These are phyloP conservation scores for Hermaeophaga mercurialis DNA, from an alignment of 2,888 invertebrate genomes.

Conservation along the genomic window DNA sequence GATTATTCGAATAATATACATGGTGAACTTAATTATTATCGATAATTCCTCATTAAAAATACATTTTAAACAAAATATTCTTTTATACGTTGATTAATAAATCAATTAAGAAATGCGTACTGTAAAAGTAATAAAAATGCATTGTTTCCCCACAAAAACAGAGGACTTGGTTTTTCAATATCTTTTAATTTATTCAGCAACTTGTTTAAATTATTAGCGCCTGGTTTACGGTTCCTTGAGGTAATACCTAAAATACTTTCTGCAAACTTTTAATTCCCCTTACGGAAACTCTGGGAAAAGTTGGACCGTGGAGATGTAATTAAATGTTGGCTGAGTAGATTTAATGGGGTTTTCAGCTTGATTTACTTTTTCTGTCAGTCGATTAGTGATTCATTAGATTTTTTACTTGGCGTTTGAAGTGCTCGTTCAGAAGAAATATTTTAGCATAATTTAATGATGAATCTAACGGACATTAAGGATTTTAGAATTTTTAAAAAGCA, in stretches of 20 bases:
- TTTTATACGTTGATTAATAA: too few relatives aligned
- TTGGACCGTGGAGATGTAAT: slow-evolving; percentile 47
- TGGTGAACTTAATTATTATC: too few relatives aligned
- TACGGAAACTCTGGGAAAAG: slow-evolving; percentile 43
- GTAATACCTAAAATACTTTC: slow-evolving; percentile 32
- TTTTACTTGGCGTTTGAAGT: slow-evolving; percentile 37
- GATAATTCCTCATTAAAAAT: too few relatives aligned
- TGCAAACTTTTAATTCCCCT: slow-evolving; percentile 49
- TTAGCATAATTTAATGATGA: not conserved
- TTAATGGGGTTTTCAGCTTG: slow-evolving; percentile 49
- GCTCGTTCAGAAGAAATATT: slow-evolving; percentile 1
- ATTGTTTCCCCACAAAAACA: too few relatives aligned
- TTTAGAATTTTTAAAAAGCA: too few relatives aligned
- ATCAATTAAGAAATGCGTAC: too few relatives aligned
- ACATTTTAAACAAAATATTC: too few relatives aligned
- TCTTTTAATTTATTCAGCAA: slow-evolving; percentile 22
- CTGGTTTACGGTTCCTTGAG: slow-evolving; percentile 24
- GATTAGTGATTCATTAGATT: slow-evolving; percentile 46
- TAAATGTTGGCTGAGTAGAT: slow-evolving; percentile 52
- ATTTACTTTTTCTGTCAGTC: slow-evolving; percentile 48
- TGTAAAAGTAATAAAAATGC: too few relatives aligned
- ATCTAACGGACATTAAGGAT: too few relatives aligned
- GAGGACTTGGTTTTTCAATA: not conserved
- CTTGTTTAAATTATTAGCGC: slow-evolving; percentile 29
- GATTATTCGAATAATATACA: too few relatives aligned